phyloP scores from a whole-genome alignment of 2,888 invertebrate species.

The Nomada ferruginata region DNA sequence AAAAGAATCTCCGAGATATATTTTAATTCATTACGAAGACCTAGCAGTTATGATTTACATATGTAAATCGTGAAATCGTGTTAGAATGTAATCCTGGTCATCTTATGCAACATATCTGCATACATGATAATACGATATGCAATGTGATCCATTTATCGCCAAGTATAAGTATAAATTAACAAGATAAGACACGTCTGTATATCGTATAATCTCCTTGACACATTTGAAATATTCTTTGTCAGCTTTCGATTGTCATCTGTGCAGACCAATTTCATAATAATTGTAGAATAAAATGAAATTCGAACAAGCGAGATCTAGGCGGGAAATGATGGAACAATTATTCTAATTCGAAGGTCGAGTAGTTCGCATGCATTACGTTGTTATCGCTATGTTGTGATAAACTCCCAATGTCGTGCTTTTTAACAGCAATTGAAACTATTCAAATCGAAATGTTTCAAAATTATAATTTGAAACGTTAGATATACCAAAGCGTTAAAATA shows the following conservation, averaged over 20 bases:
- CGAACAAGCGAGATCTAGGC: background rate
- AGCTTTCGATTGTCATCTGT: background rate
- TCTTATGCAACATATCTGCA: constrained; percentile 38
- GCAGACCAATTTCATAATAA: background rate
- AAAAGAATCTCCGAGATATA: background rate
- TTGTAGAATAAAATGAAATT: background rate
- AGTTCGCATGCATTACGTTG: constrained; percentile 16
- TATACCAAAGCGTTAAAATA: background rate
- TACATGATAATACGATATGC: constrained; percentile 12
- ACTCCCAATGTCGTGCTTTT: no score
- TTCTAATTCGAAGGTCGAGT: background rate
- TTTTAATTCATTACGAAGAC: background rate
- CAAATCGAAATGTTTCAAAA: background rate
- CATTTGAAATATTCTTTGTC: background rate
- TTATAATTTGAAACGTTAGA: no score
- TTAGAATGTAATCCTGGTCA: constrained; percentile 6
- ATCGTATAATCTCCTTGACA: background rate
- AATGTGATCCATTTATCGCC: constrained; percentile 52
- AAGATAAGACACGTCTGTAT: constrained; percentile 18
- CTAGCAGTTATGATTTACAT: background rate
- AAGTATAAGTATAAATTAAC: constrained; percentile 40
- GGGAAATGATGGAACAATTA: constrained; percentile 9
- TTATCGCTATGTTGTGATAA: background rate
- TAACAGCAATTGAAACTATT: background rate
- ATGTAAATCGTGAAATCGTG: background rate